Evolutionary conservation across 2,113 vertebrate species (phyloP).

Genomic region (Ellobius talpinus): DNA sequence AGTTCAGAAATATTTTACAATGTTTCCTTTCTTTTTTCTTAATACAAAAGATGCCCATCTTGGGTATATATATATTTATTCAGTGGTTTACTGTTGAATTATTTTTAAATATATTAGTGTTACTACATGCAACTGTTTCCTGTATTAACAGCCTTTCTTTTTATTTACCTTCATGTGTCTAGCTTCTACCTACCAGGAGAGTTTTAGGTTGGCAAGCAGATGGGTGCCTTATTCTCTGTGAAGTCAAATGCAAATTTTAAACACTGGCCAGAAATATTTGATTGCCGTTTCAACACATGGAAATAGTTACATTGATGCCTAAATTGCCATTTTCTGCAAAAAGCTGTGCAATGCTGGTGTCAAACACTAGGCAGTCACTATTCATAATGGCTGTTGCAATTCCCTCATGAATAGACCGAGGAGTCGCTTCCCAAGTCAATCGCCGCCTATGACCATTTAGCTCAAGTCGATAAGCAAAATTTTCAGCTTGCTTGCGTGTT

Average conservation of each 20-base stretch:
- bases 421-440: conserved; percentile 99
- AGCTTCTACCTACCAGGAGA: conserved; percentile 82
- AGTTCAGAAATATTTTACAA: conserved; percentile 96
- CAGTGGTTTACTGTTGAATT: conserved; percentile 92
- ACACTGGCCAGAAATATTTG: conserved; percentile 89
- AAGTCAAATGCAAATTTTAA: conserved; percentile 87
- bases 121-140: conserved; percentile 92
- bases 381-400: conserved; percentile 99
- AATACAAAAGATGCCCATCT: conserved; percentile 94
- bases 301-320: conserved; percentile 99
- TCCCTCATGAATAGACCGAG: conserved; percentile 98
- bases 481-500: conserved; percentile 99
- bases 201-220: conserved; percentile 84
- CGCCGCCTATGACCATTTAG: conserved; percentile 98
- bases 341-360: conserved; percentile 99
- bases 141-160: conserved; percentile 88
- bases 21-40: conserved; percentile 93
- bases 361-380: conserved; percentile 99
- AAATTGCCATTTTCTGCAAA: conserved; percentile 99
- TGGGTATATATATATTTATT: conserved; percentile 91
- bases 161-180: conserved; percentile 87
- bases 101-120: conserved; percentile 94
- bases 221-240: conserved; percentile 85
- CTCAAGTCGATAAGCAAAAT: conserved; percentile 98
- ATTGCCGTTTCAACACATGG: conserved; percentile 95